Evolutionary conservation across 2,888 invertebrate species (phyloP).

Genomic region (Augiades crinisus): DNA sequence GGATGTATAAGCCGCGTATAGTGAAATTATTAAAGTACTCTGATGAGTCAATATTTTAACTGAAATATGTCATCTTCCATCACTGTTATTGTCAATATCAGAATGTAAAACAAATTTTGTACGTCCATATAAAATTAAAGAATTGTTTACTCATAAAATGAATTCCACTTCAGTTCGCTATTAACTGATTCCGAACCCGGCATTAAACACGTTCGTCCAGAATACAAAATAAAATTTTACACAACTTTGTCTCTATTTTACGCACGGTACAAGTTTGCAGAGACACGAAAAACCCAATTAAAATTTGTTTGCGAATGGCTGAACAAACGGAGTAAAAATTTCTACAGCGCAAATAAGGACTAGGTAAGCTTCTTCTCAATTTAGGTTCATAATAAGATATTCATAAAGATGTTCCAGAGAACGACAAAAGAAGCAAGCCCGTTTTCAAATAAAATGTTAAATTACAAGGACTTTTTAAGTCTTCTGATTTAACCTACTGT

Average conservation of each 20-base stretch:
- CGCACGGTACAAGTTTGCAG: constrained; percentile 61
- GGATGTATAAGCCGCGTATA: no score
- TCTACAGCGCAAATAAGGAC: constrained; percentile 66
- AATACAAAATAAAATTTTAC: constrained; percentile 33
- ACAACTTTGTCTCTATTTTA: constrained; percentile 49
- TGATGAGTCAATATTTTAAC: no score
- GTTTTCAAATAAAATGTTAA: constrained; percentile 58
- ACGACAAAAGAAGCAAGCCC: constrained; percentile 58
- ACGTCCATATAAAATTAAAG: no score
- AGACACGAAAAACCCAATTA: constrained; percentile 72
- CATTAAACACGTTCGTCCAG: constrained; percentile 22
- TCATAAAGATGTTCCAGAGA: constrained; percentile 66
- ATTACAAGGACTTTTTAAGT: constrained; percentile 48
- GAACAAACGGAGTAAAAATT: constrained; percentile 68
- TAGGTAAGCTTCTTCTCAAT: constrained; percentile 71
- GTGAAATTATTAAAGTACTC: no score
- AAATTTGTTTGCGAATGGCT: constrained; percentile 74
- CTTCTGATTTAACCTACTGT: background rate
- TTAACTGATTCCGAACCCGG: background rate
- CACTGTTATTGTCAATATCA: no score
- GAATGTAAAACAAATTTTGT: no score
- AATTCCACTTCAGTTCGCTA: background rate
- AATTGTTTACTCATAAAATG: no score
- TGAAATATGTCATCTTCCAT: no score
- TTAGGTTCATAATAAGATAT: constrained; percentile 74